A percentile compares a stretch with the other conserved stretches of the same genome.
Evolutionary conservation across 2,113 vertebrate genomes (phyloP).

Genomic region (Sinocyclocheilus grahami): DNA sequence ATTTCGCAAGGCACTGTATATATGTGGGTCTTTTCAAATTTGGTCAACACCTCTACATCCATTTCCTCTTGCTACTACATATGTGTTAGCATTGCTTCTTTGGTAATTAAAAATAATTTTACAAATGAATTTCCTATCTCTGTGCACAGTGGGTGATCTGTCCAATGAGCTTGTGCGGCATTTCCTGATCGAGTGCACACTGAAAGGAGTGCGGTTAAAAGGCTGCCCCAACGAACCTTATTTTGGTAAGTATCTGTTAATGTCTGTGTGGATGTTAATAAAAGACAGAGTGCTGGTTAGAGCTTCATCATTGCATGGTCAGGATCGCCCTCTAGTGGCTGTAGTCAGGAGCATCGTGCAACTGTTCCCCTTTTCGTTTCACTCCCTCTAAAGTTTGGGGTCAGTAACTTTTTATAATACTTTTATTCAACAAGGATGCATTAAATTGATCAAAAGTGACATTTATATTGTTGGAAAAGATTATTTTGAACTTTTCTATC

Average conservation of each 20-base stretch:
- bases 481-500: background rate
- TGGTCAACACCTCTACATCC: background rate
- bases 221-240: constrained; percentile 93
- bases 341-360: background rate
- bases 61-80: background rate
- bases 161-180: constrained; percentile 94
- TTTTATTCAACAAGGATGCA: background rate
- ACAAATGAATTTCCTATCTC: constrained; percentile 25
- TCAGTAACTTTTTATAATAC: background rate
- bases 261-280: constrained; percentile 26
- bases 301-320: background rate
- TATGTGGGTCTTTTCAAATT: background rate
- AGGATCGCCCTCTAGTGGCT: constrained; percentile 61
- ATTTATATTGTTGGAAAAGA: background rate
- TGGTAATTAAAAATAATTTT: background rate
- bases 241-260: constrained; percentile 83
- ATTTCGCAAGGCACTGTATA: background rate
- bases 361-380: background rate
- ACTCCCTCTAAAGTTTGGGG: background rate
- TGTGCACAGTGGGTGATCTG: constrained; percentile 79
- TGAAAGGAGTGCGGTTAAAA: constrained; percentile 92
- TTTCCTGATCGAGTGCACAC: constrained; percentile 93
- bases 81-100: background rate
- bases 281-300: background rate
- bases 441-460: background rate